phyloP scores from a whole-genome alignment of 1,140 invertebrate species.

The Drosophila burlai region DNA sequence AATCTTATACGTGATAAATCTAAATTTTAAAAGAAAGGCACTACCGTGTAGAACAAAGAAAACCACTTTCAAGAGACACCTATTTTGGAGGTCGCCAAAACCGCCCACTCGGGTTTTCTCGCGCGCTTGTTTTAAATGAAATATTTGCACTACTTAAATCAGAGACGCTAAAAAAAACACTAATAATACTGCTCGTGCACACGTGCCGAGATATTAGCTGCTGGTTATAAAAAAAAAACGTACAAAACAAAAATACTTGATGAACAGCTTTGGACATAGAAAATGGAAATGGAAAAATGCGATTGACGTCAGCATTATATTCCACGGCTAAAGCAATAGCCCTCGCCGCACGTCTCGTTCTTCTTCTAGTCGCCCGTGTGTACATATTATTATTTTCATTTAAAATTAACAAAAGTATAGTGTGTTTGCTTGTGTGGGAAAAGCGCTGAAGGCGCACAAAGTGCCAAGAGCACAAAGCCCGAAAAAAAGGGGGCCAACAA shows the following conservation, averaged over 20 bases:
- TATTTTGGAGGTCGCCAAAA: slow-evolving; percentile 32
- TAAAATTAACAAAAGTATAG: slow-evolving; percentile 66
- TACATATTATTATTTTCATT: slow-evolving; percentile 68
- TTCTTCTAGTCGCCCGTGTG: slow-evolving; percentile 6
- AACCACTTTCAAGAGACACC: slow-evolving; percentile 13
- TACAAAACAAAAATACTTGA: slow-evolving; percentile 66
- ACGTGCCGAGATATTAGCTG: slow-evolving; percentile 70
- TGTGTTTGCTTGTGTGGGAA: slow-evolving; percentile 49
- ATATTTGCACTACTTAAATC: slow-evolving; percentile 67
- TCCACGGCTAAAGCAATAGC: slow-evolving; percentile 71
- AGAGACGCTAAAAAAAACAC: slow-evolving; percentile 32
- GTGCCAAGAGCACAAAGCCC: slow-evolving; percentile 26
- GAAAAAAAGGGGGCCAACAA: slow-evolving; percentile 31
- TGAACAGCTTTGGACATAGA: slow-evolving; percentile 71
- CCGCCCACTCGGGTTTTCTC: slow-evolving; percentile 34
- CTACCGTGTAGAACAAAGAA: slow-evolving; percentile 3
- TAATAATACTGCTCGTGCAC: slow-evolving; percentile 56
- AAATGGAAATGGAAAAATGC: slow-evolving; percentile 79
- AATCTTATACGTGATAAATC: not conserved
- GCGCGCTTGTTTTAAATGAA: slow-evolving; percentile 51
- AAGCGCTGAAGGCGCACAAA: slow-evolving; percentile 66
- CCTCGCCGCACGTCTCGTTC: slow-evolving; percentile 7
- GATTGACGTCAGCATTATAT: slow-evolving; percentile 82
- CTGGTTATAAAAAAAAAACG: slow-evolving; percentile 24
- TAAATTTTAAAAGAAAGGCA: not conserved